Base-by-base conservation (phyloP, 1,140 invertebrate species). In the Trigoniulus corallinus region DNA sequence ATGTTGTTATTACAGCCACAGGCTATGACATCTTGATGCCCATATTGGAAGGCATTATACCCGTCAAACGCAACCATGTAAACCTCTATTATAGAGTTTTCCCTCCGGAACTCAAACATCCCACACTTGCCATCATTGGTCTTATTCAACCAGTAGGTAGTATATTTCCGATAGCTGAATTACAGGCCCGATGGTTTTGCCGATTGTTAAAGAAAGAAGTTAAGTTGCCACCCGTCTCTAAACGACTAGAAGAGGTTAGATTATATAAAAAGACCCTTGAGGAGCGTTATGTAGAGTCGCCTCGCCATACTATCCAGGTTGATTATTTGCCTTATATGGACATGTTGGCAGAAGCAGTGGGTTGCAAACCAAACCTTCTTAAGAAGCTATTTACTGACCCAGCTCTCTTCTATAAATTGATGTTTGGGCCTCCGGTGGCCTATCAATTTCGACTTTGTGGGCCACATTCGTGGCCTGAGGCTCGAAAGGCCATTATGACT, bases 81-180 rank as follows among this genome's bases (percentile, higher is more conserved):
- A 7, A 34, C 15, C 15, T 34, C 7, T 34, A 34, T 15, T 7
- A 34, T 7, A 7, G 15, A 7, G 29, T 34, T 34, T 34, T 34
- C 42, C 24, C 4, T 7, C 42, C 42, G 12, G 21, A 44, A 20
- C 7, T 44, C 4, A 4, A 44, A 12, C 62, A 40, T n/a, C 54
- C 48, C 0, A 66, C 64, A 0, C 40, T 75, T 34, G 64, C 69
- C 15, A 57, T 74, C 1, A 72, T 74, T 48, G 74, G 74, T 1
- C 62, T 70, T 26, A 58, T 72, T 29, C 73, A 74, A 56, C 68
- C 72, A 26, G 54, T 74, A 12, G 70, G 72, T 42, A 61, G 67
- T 25, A 59, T 73, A 15, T 63, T 71, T 54, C 71, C 72, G 3
- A 67, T 73, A 24, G 62, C 68, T 12, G 73, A 74, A 58, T 64